Conservation (phyloP, 2,797 vertebrate species). For the Telmatherina bonti region DNA sequence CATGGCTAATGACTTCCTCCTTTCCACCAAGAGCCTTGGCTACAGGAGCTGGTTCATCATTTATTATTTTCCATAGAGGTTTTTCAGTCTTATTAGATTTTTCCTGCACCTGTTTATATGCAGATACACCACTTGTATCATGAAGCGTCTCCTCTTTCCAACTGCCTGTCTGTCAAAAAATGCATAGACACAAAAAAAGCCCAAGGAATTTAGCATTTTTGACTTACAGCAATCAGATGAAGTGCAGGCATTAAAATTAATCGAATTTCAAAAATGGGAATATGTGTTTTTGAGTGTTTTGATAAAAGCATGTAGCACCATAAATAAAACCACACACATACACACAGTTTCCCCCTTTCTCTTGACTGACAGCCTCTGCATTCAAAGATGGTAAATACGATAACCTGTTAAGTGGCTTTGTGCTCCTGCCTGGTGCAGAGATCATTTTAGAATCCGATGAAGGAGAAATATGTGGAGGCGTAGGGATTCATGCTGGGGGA, state of each 20-base stretch:
- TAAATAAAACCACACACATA: conserved; percentile 41
- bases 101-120: conserved; percentile 55
- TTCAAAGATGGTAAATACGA: conserved; percentile 60
- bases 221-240: conserved; percentile 25
- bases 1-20: conserved; percentile 66
- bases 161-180: background rate
- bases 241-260: conserved; percentile 39
- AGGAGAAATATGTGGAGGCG: conserved; percentile 48
- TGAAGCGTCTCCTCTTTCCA: background rate
- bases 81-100: conserved; percentile 68
- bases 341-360: conserved; percentile 16
- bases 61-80: conserved; percentile 52
- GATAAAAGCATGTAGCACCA: conserved; percentile 26
- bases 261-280: conserved; percentile 27
- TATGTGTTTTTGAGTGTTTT: conserved; percentile 47
- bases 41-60: conserved; percentile 55
- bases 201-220: conserved; percentile 18
- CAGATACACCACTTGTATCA: conserved; percentile 7
- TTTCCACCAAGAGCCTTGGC: conserved; percentile 36
- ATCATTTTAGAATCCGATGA: conserved; percentile 57
- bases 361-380: conserved; percentile 54
- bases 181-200: conserved; percentile 5
- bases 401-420: conserved; percentile 61
- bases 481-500: conserved; percentile 39
- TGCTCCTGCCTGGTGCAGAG: conserved; percentile 57